Base-by-base conservation (phyloP, 1,140 invertebrate species). In the Sarcophaga bullata region DNA sequence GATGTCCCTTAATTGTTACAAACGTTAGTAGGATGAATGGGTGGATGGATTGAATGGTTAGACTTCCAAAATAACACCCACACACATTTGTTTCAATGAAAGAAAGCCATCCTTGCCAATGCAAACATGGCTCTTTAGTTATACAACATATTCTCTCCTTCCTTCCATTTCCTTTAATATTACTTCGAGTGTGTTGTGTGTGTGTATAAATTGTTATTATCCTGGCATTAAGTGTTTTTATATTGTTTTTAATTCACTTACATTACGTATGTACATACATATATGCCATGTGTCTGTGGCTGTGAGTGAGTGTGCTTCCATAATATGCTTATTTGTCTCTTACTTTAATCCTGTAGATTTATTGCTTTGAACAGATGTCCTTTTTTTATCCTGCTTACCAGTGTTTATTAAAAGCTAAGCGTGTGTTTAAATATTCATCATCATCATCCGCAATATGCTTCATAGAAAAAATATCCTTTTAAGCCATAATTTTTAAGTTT, bases 171-270 rank as follows among this genome's bases (percentile, higher is more conserved):
- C 54, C 54, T 58, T 58, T 7, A 15, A 58, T 58, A 15, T 58
- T 58, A n/a, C n/a, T n/a, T 6, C n/a, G 52, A 58, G 52, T 58
- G 10, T 15, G n/a, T 10, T 15, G 52, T 58, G 8, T 58, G 10
- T 58, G n/a, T 54, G 6, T 13, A 68, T 68, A 68, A 68, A 68
- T 68, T 19, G 17, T 68, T 68, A 68, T 68, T 68, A 68, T 68
- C 62, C 62, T 68, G 17, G 62, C 54, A 58, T 15, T 58, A 58
- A 68, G n/a, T 68, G 62, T 17, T 68, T 68, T 19, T 25, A 17
- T 19, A 68, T 17, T 19, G 19, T 25, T 19, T 68, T 68, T 68
- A n/a, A 62, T 37, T 37, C 25, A 37, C 25, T 37, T 37, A 37
- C 25, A 37, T 37, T 37, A 37, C 25, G 4, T 37, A 37, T 37